Percentiles rank a stretch among this genome's conserved stretches.
phyloP scores from a whole-genome alignment of 1,140 invertebrate species.

The Bombus terrestris region DNA sequence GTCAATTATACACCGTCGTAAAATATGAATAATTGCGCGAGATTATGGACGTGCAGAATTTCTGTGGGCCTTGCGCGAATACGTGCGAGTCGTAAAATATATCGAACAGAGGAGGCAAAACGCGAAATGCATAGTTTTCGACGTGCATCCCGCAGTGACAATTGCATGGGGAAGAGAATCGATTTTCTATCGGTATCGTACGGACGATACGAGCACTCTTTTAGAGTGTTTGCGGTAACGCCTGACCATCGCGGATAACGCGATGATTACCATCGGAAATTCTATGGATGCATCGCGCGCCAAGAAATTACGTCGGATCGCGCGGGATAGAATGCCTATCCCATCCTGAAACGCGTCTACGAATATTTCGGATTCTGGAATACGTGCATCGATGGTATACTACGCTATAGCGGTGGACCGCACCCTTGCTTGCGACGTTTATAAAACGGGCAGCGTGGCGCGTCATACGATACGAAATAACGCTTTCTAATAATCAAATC shows the following conservation, averaged over 20 bases:
- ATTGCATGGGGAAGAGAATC: not conserved
- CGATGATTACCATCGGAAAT: slow-evolving; percentile 11
- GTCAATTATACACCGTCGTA: slow-evolving; percentile 77
- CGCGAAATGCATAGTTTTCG: slow-evolving; percentile 7
- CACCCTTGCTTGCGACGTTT: not conserved
- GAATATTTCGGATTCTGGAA: slow-evolving; percentile 68
- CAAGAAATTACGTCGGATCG: slow-evolving; percentile 51
- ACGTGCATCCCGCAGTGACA: not conserved
- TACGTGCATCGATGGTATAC: slow-evolving; percentile 37
- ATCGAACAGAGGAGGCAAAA: slow-evolving; percentile 31
- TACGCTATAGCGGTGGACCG: not conserved
- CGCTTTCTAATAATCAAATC: too few species aligned
- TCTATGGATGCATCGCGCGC: slow-evolving; percentile 33
- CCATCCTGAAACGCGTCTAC: slow-evolving; percentile 32
- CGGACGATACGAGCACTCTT: not conserved
- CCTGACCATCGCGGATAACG: slow-evolving; percentile 1
- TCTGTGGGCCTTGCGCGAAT: slow-evolving; percentile 47
- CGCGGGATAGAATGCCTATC: slow-evolving; percentile 42
- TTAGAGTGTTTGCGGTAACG: not conserved
- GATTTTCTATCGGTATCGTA: not conserved
- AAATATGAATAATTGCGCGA: slow-evolving; percentile 78
- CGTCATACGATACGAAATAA: too few species aligned
- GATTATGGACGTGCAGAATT: slow-evolving; percentile 72
- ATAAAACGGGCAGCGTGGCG: not conserved
- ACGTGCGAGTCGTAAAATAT: slow-evolving; percentile 62